Evolutionary conservation across 2,888 invertebrate species (phyloP).

Genomic region (Anodontia alba): DNA sequence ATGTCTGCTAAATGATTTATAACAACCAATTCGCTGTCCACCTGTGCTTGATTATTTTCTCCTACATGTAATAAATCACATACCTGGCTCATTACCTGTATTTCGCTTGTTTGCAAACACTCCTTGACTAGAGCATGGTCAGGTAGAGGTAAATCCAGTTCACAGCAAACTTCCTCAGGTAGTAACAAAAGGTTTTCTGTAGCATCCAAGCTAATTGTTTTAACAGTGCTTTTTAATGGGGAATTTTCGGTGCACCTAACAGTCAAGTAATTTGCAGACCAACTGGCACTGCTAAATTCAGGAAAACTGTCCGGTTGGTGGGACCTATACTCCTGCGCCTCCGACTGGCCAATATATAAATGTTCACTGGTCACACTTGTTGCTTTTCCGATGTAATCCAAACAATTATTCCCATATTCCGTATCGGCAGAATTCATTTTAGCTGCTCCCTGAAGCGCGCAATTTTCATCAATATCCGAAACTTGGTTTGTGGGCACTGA

Average conservation of each 20-base stretch:
- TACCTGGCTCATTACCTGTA: constrained; percentile 7
- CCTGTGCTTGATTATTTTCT: constrained; percentile 8
- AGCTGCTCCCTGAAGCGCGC: no score
- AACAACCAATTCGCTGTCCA: neutral
- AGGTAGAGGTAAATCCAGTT: neutral
- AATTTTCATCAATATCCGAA: neutral
- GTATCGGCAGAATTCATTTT: no score
- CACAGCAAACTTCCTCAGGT: neutral
- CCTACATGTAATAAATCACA: constrained; percentile 4
- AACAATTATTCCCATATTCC: no score
- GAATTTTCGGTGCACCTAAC: neutral
- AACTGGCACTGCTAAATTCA: no score
- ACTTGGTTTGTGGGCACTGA: neutral
- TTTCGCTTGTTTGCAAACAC: constrained; percentile 1
- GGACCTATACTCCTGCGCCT: no score
- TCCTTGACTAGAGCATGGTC: neutral
- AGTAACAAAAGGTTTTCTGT: neutral
- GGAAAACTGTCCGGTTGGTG: no score
- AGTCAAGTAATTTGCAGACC: neutral
- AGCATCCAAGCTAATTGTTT: neutral
- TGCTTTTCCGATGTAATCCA: no score
- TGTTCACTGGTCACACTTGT: no score
- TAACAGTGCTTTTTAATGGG: neutral
- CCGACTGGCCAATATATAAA: no score
- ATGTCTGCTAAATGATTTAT: neutral